Evolutionary conservation across 2,113 vertebrate species (phyloP).

Genomic region (Anhinga rufa): DNA sequence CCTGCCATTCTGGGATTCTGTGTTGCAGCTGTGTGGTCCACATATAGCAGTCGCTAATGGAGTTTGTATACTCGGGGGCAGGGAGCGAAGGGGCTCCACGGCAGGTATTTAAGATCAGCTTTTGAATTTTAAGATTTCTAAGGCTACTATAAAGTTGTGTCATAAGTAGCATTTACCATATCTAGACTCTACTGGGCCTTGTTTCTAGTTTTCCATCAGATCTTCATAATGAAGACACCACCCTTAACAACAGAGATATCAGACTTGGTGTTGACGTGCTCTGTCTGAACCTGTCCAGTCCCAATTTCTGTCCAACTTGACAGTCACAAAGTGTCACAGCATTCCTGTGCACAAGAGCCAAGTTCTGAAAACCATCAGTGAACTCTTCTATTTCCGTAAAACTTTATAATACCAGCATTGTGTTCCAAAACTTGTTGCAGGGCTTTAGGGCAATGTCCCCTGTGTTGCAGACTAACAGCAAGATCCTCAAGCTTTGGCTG

Average conservation of each 20-base stretch:
- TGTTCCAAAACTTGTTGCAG: neutral
- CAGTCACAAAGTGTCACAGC: neutral
- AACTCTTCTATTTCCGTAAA: neutral
- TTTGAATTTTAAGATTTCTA: neutral
- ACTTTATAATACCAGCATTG: neutral
- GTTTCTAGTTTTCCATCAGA: neutral
- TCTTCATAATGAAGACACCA: neutral
- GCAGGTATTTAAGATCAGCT: no score
- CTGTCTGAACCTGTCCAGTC: neutral
- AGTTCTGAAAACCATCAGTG: neutral
- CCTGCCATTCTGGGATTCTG: no score
- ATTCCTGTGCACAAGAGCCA: neutral
- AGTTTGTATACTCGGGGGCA: accelerated
- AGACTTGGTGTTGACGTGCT: neutral
- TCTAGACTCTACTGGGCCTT: neutral
- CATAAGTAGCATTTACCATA: accelerated
- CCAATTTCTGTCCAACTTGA: neutral
- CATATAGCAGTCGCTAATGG: accelerated
- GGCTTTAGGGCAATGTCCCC: neutral
- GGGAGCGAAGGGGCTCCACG: neutral
- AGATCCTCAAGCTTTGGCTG: neutral
- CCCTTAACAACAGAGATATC: neutral
- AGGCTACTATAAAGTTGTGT: neutral
- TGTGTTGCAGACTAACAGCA: neutral
- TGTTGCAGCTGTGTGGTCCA: neutral